Conservation (phyloP, 2,888 invertebrate genomes). For the Bimastos eiseni region DNA sequence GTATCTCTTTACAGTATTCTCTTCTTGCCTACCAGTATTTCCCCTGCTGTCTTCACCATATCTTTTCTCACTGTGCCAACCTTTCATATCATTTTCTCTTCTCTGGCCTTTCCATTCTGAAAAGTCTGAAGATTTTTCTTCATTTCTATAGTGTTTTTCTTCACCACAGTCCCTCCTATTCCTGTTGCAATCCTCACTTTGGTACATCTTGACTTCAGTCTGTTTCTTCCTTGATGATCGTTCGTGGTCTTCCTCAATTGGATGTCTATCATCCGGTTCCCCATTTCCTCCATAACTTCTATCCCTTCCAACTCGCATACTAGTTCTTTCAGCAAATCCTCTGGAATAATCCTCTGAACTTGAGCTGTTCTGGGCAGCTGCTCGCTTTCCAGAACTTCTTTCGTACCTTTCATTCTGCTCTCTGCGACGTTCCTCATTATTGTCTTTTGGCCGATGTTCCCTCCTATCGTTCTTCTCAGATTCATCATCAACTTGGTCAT, state of each 20-base stretch:
- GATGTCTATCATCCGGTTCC: background rate
- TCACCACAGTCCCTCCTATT: background rate
- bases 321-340: background rate
- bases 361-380: background rate
- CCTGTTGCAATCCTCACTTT: conserved; percentile 5
- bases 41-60: conserved; percentile 16
- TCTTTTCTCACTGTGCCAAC: background rate
- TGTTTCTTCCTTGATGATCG: background rate
- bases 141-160: background rate
- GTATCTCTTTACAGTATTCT: background rate
- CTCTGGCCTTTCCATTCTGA: conserved; percentile 49
- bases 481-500: background rate
- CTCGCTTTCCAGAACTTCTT: background rate
- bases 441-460: conserved; percentile 1
- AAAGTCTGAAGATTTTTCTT: conserved; percentile 38
- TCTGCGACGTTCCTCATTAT: background rate
- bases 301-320: background rate
- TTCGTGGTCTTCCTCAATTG: background rate
- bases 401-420: background rate
- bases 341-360: background rate
- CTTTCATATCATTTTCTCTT: conserved; percentile 48
- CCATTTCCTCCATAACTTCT: background rate
- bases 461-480: background rate
- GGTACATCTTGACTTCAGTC: background rate
- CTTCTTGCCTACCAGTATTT: background rate